phyloP scores from a whole-genome alignment of 1,140 invertebrate species.

The Panagrolaimus sp. region DNA sequence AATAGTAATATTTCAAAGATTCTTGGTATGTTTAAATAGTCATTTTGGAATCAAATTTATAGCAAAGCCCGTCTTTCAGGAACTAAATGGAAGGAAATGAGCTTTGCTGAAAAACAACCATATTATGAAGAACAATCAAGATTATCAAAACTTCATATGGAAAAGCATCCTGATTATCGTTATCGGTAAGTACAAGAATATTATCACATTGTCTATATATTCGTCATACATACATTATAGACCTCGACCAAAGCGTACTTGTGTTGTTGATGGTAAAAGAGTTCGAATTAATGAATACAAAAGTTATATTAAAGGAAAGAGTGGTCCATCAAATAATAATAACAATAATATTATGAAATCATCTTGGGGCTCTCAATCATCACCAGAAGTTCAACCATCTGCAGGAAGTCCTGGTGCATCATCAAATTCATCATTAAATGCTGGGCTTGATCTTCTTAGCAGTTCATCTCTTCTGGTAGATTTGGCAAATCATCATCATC shows the following conservation, averaged over 20 bases:
- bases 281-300: conserved; percentile 99
- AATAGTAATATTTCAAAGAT: conserved; percentile 99
- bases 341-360: not conserved
- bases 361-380: not conserved
- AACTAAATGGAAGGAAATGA: conserved; percentile 94
- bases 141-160: conserved; percentile 94
- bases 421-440: conserved; percentile 1
- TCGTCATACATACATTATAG: conserved; percentile 52
- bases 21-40: conserved; percentile 67
- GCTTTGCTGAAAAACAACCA: conserved; percentile 93
- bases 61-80: conserved; percentile 62
- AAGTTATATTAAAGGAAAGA: conserved; percentile 70
- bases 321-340: not conserved
- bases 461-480: conserved; percentile 22
- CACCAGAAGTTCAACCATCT: conserved; percentile 3
- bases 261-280: conserved; percentile 88
- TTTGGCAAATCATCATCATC: conserved; percentile 30
- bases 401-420: not conserved
- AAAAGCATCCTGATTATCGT: conserved; percentile 96
- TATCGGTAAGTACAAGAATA: conserved; percentile 70
- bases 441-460: conserved; percentile 16
- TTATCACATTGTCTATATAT: no score
- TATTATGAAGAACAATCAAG: conserved; percentile 98
- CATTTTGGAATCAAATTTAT: conserved; percentile 19
- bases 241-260: conserved; percentile 90